Percentiles rank a stretch among this genome's conserved stretches.
Evolutionary conservation across 2,113 vertebrate genomes (phyloP).

Genomic region (Megaleporinus macrocephalus): DNA sequence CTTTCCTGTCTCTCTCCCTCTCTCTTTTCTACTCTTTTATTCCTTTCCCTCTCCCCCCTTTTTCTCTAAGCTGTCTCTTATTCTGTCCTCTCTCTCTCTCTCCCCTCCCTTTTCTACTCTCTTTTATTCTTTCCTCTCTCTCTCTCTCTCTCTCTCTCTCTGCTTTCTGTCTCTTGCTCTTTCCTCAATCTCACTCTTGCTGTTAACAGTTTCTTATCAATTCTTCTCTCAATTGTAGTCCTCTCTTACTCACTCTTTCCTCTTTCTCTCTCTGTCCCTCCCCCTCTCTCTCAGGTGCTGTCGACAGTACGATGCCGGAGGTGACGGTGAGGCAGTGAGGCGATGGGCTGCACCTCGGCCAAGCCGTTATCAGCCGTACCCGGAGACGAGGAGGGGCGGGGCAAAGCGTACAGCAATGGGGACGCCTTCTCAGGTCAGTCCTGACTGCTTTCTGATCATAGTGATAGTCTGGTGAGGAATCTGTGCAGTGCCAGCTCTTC

Average conservation of each 20-base stretch:
- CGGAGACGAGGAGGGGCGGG: slow-evolving; percentile 90
- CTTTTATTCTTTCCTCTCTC: too few relatives aligned
- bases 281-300: slow-evolving; percentile 42
- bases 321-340: slow-evolving; percentile 85
- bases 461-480: neutral
- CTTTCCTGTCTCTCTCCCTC: neutral
- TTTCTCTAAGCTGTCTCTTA: neutral
- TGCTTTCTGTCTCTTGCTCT: neutral
- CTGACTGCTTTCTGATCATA: neutral
- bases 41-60: too few relatives aligned
- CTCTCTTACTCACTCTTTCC: neutral
- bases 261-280: neutral
- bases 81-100: neutral
- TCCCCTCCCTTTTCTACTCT: too few relatives aligned
- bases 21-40: neutral
- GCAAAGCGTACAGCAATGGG: slow-evolving; percentile 87
- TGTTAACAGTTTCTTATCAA: slow-evolving; percentile 47
- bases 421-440: slow-evolving; percentile 88
- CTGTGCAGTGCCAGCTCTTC: too few relatives aligned
- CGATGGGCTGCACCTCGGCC: slow-evolving; percentile 92
- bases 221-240: too few relatives aligned
- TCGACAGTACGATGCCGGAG: slow-evolving; percentile 77
- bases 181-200: neutral
- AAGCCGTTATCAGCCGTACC: slow-evolving; percentile 93
- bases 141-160: neutral